Percentiles rank a stretch among this genome's conserved stretches.
Conservation (phyloP, 2,797 vertebrate species). For the Anolis apletophallus region DNA sequence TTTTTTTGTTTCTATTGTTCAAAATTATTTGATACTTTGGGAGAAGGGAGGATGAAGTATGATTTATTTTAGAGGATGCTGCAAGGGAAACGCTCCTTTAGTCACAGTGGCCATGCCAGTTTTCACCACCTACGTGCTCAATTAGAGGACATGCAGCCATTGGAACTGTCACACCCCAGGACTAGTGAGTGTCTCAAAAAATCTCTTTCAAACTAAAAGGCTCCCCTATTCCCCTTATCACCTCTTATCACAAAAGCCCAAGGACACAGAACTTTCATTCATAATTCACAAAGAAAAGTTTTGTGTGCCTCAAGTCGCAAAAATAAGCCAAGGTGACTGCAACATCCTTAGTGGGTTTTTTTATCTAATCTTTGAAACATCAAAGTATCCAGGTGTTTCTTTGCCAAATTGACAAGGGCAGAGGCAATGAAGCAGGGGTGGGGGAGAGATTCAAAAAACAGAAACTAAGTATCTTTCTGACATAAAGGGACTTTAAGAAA, state of each 20-base stretch:
- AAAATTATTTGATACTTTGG: neutral
- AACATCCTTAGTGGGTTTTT: neutral
- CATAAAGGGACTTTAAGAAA: neutral
- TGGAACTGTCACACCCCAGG: conserved; percentile 13
- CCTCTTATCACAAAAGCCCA: conserved; percentile 6
- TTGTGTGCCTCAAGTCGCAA: neutral
- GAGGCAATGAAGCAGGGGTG: neutral
- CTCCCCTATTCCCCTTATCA: conserved; percentile 5
- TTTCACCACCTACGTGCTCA: neutral
- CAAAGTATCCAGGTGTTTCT: neutral
- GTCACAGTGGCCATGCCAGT: neutral
- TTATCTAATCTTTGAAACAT: conserved; percentile 33
- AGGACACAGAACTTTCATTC: neutral
- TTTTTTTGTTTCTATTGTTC: neutral
- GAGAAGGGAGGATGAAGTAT: conserved; percentile 19
- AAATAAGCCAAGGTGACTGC: neutral
- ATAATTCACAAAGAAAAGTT: conserved; percentile 30
- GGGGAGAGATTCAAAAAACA: neutral
- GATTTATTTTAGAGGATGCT: conserved; percentile 1
- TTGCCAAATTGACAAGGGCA: conserved; percentile 17
- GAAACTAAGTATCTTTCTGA: neutral
- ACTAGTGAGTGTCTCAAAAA: neutral
- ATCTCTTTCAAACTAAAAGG: conserved; percentile 21
- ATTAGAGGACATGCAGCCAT: conserved; percentile 17
- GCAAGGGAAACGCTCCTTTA: neutral